Percentiles rank a stretch among this genome's conserved stretches.
phyloP scores from a whole-genome alignment of 2,888 invertebrate species.

The Pristionchus mayeri region DNA sequence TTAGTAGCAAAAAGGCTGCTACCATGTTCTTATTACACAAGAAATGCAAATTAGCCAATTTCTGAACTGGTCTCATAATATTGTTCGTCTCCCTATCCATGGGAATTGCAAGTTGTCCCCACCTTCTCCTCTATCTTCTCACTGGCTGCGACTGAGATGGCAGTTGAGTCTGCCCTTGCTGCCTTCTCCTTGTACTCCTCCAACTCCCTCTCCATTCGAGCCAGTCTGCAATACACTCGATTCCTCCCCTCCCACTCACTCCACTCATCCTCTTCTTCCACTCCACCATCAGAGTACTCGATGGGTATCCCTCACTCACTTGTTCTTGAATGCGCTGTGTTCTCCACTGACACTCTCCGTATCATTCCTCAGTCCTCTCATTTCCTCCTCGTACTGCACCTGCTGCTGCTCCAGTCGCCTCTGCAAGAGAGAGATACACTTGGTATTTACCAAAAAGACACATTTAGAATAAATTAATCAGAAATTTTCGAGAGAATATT shows the following conservation, averaged over 20 bases:
- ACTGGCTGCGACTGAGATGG: conserved; percentile 1
- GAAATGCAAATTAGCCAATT: no score
- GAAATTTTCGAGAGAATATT: no score
- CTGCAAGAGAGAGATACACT: neutral
- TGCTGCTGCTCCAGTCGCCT: conserved; percentile 43
- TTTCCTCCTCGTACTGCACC: conserved; percentile 47
- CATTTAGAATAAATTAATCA: no score
- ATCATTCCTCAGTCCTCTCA: neutral
- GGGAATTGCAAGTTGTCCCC: no score
- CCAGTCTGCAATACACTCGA: conserved; percentile 35
- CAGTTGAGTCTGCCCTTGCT: neutral
- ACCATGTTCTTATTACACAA: no score
- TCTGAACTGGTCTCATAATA: no score
- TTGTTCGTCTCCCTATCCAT: no score
- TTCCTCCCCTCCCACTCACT: neutral
- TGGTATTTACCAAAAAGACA: no score
- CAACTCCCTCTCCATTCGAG: conserved; percentile 33
- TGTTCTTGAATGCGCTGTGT: conserved; percentile 22
- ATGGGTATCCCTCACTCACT: no score
- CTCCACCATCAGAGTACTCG: neutral
- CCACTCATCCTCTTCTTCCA: neutral
- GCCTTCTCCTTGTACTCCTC: conserved; percentile 48
- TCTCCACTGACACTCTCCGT: conserved; percentile 16
- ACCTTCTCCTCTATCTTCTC: conserved; percentile 45
- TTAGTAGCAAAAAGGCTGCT: no score